Conservation (phyloP, 2,797 vertebrate genomes). For the Acrossocheilus wenchowensis region DNA sequence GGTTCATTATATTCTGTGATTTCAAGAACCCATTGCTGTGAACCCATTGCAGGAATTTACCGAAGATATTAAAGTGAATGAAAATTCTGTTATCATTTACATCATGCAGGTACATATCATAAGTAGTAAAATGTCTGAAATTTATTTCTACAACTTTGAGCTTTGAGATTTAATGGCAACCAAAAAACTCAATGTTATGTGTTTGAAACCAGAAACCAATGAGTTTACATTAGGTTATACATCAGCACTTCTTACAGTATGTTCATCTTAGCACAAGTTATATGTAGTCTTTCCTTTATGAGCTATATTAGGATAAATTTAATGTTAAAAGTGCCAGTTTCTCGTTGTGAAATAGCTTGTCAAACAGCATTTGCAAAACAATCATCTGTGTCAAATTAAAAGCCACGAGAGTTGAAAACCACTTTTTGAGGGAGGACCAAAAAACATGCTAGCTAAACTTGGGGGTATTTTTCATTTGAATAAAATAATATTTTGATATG, state of each 20-base stretch:
- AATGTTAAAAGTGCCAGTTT: not conserved
- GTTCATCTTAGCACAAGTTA: not conserved
- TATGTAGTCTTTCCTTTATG: not conserved
- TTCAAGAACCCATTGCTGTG: too few species aligned
- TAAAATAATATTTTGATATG: not conserved
- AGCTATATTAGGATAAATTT: not conserved
- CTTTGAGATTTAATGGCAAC: too few species aligned
- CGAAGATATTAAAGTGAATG: too few species aligned
- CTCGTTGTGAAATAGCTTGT: not conserved
- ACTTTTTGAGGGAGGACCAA: not conserved
- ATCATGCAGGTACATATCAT: too few species aligned
- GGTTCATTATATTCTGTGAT: too few species aligned
- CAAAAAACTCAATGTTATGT: too few species aligned
- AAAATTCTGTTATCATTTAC: too few species aligned
- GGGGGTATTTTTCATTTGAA: not conserved
- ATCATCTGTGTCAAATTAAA: not conserved
- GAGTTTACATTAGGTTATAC: not conserved
- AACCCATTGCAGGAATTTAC: too few species aligned
- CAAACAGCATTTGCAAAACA: not conserved
- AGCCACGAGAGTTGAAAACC: too few species aligned
- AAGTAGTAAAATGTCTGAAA: too few species aligned
- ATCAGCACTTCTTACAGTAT: not conserved
- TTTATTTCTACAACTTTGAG: too few species aligned
- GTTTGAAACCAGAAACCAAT: not conserved
- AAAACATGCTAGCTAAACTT: not conserved